These are phyloP conservation scores for Drosophila fulvimacula DNA, from an alignment of 2,888 invertebrate genomes.

Conservation along the genomic window DNA sequence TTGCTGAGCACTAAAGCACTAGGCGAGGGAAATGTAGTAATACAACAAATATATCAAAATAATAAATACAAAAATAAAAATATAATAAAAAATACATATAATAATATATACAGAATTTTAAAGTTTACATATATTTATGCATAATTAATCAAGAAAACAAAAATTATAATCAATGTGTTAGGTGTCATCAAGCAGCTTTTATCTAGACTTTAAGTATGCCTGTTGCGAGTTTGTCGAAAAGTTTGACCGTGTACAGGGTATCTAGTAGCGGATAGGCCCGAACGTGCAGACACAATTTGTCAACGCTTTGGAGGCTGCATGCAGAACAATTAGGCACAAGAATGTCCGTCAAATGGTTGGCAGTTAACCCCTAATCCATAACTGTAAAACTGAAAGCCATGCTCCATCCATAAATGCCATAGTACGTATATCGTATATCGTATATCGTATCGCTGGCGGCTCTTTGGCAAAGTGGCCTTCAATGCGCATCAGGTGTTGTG, in stretches of 20 bases:
- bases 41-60: background rate
- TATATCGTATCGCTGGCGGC: slow-evolving; percentile 47
- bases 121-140: slow-evolving; percentile 35
- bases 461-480: slow-evolving; percentile 69
- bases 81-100: background rate
- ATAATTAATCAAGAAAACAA: slow-evolving; percentile 10
- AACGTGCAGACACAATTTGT: slow-evolving; percentile 37
- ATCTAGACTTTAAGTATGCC: slow-evolving; percentile 49
- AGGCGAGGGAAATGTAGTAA: slow-evolving; percentile 13
- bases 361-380: slow-evolving; percentile 11
- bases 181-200: slow-evolving; percentile 47
- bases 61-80: slow-evolving; percentile 8
- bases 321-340: slow-evolving; percentile 41
- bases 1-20: slow-evolving; percentile 66
- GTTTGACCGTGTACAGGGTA: slow-evolving; percentile 16
- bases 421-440: slow-evolving; percentile 5
- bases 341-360: slow-evolving; percentile 6
- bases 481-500: slow-evolving; percentile 80
- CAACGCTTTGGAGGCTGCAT: slow-evolving; percentile 76
- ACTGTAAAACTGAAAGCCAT: slow-evolving; percentile 1
- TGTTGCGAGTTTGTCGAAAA: slow-evolving; percentile 45
- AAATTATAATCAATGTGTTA: slow-evolving; percentile 46
- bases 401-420: background rate
- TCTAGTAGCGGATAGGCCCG: background rate
- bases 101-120: slow-evolving; percentile 15